Evolutionary conservation across 2,888 invertebrate genomes (phyloP).

Genomic region (Temnothorax unifasciatus): DNA sequence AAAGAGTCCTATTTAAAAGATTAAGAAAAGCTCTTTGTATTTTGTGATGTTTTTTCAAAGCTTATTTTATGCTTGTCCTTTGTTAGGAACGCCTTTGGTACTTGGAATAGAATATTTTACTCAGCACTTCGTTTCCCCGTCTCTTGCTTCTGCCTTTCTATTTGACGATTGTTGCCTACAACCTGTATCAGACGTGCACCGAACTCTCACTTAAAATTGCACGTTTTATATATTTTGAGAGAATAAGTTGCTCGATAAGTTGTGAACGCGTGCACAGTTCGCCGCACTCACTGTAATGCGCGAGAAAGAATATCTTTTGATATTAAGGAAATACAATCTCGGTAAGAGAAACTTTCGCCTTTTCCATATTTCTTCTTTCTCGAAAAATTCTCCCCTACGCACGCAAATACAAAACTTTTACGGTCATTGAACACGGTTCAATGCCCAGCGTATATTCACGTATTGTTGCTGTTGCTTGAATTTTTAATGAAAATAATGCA

Average conservation of each 20-base stretch:
- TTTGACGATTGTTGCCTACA: background rate
- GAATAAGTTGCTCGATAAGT: background rate
- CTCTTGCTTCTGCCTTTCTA: background rate
- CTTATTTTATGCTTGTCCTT: background rate
- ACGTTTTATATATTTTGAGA: background rate
- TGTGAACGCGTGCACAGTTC: background rate
- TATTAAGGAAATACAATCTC: conserved; percentile 2
- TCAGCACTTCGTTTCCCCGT: background rate
- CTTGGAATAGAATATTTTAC: background rate
- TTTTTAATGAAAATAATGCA: conserved; percentile 27
- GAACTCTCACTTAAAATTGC: background rate
- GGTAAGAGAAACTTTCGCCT: background rate
- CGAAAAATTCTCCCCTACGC: background rate
- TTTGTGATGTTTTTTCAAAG: background rate
- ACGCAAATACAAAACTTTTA: background rate
- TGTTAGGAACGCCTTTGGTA: background rate
- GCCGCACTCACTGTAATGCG: background rate
- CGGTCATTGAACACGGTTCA: background rate
- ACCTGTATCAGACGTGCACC: background rate
- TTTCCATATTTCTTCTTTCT: background rate
- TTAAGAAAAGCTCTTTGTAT: background rate
- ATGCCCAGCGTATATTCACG: background rate
- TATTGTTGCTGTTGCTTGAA: background rate
- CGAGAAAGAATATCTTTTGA: background rate
- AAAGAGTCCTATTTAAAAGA: background rate